These are phyloP conservation scores for Rhadina sibilatrix DNA, from an alignment of 2,113 vertebrate genomes.

Conservation along the genomic window DNA sequence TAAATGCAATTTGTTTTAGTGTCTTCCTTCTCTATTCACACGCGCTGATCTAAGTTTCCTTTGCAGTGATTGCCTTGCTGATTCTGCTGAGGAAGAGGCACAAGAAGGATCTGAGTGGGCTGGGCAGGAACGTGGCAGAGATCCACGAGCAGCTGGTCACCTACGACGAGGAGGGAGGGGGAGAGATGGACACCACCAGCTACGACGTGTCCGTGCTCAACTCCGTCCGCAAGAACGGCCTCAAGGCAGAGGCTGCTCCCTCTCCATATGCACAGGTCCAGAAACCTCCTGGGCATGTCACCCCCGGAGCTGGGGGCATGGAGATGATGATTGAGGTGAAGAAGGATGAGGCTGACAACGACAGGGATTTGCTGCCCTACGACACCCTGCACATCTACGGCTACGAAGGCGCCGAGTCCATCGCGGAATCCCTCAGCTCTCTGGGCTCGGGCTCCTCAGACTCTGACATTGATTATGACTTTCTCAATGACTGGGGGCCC, in stretches of 20 bases:
- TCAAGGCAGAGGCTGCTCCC: conserved; percentile 43
- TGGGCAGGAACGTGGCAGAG: conserved; percentile 82
- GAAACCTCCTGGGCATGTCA: conserved; percentile 56
- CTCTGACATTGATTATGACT: conserved; percentile 90
- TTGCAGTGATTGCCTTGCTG: conserved; percentile 84
- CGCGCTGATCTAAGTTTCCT: background rate
- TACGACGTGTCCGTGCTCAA: conserved; percentile 94
- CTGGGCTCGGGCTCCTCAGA: conserved; percentile 83
- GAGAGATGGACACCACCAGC: conserved; percentile 97
- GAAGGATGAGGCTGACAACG: conserved; percentile 92
- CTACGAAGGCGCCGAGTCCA: conserved; percentile 89
- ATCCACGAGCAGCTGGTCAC: conserved; percentile 96
- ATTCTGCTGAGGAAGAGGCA: conserved; percentile 83
- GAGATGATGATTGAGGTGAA: conserved; percentile 92
- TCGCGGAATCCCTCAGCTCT: conserved; percentile 92
- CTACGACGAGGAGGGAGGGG: conserved; percentile 95
- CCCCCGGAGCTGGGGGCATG: conserved; percentile 85
- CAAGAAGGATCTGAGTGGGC: conserved; percentile 81
- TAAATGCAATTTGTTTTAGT: background rate
- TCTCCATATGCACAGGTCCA: conserved; percentile 80
- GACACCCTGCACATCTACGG: conserved; percentile 96
- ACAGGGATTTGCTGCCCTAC: conserved; percentile 86
- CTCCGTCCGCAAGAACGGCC: conserved; percentile 77
- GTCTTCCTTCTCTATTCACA: background rate
- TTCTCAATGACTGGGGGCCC: conserved; percentile 94